Evolutionary conservation across 2,113 vertebrate genomes (phyloP).

Genomic region (Odocoileus hemionus): DNA sequence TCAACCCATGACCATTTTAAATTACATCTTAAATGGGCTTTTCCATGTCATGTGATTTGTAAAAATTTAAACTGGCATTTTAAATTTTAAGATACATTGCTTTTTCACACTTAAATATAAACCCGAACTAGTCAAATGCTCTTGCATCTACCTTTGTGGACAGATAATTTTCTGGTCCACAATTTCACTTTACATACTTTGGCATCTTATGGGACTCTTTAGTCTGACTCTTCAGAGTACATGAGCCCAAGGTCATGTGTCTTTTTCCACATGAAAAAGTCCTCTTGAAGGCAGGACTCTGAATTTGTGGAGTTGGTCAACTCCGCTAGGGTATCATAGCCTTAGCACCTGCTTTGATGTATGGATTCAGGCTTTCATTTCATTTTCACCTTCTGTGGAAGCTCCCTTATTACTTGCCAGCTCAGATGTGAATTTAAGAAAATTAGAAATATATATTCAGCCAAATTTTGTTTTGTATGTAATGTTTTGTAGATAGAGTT

Average conservation of each 20-base stretch:
- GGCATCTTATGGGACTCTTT: not conserved
- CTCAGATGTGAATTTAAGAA: not conserved
- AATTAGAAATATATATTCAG: not conserved
- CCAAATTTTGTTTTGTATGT: not conserved
- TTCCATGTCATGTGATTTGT: not conserved
- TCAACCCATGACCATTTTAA: not conserved
- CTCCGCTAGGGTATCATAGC: not conserved
- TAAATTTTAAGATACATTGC: not conserved
- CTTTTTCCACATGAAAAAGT: not conserved
- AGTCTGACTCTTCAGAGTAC: not conserved
- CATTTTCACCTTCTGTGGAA: not conserved
- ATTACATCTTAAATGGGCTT: not conserved
- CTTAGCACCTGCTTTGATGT: not conserved
- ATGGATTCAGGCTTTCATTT: not conserved
- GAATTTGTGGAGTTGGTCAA: not conserved
- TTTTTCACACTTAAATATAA: not conserved
- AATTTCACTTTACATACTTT: not conserved
- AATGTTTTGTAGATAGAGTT: not conserved
- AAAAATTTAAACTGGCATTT: not conserved
- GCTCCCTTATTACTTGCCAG: not conserved
- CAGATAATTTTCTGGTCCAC: not conserved
- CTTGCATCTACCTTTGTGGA: not conserved
- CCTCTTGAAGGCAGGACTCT: not conserved
- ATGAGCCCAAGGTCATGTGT: not conserved
- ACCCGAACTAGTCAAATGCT: not conserved